Percentiles rank a stretch among this genome's conserved stretches.
These are phyloP conservation scores for Sebastes glaucus DNA, from an alignment of 2,797 vertebrate species.

Conservation along the genomic window DNA sequence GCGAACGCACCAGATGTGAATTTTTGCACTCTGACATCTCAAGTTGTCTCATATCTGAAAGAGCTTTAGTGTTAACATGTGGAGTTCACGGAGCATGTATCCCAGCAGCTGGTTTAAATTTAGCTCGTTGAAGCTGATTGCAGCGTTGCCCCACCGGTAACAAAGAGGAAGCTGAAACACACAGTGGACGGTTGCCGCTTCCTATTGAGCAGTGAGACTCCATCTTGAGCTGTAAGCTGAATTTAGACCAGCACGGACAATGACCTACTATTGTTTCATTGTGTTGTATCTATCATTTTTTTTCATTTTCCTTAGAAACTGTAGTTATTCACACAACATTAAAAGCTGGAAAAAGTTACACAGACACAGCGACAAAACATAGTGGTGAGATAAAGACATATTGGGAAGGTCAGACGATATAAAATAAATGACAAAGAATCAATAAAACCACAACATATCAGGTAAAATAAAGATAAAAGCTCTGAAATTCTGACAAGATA, in stretches of 20 bases:
- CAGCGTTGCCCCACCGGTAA: not conserved
- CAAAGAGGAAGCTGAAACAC: constrained; percentile 10
- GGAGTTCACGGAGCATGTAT: not conserved
- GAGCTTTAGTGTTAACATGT: not conserved
- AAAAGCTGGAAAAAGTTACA: too few relatives aligned
- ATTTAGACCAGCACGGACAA: not conserved
- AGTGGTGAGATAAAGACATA: not conserved
- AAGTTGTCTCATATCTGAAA: not conserved
- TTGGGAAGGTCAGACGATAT: not conserved
- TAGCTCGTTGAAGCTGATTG: not conserved
- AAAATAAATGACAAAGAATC: not conserved
- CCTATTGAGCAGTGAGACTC: not conserved
- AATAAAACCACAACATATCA: not conserved
- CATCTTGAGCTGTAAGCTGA: not conserved
- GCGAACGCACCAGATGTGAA: constrained; percentile 16
- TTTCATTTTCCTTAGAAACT: not conserved
- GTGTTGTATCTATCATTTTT: not conserved
- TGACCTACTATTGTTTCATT: not conserved
- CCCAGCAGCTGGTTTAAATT: constrained; percentile 19
- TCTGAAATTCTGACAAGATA: not conserved
- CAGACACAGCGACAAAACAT: not conserved
- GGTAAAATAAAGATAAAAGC: not conserved
- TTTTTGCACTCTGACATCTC: constrained; percentile 7
- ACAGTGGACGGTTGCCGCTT: not conserved
- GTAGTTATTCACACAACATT: not conserved